phyloP scores from a whole-genome alignment of 2,113 vertebrate genomes.

The Paratilapia polleni region DNA sequence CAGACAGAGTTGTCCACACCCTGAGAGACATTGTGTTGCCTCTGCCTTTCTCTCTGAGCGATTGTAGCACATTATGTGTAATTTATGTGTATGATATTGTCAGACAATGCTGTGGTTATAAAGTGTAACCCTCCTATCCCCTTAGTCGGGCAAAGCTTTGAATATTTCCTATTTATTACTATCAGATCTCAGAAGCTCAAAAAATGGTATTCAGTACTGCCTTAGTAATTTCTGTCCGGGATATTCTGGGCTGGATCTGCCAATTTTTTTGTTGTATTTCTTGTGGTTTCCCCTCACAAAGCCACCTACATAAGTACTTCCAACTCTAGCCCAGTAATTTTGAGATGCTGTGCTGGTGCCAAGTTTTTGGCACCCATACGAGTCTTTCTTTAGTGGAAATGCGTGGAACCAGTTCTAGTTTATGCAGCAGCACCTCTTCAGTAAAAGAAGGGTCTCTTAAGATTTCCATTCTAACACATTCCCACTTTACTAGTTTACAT shows the following conservation, averaged over 20 bases:
- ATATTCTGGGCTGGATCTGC: neutral
- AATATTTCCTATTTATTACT: neutral
- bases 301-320: neutral
- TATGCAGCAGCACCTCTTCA: neutral
- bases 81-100: neutral
- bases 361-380: too few relatives aligned
- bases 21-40: neutral
- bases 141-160: neutral
- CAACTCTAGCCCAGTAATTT: neutral
- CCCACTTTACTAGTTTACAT: accelerated
- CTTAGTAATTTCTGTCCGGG: neutral
- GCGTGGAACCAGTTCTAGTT: neutral
- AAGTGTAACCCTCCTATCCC: neutral
- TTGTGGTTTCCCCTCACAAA: neutral
- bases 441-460: neutral
- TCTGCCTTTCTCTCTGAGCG: neutral
- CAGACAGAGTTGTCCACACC: neutral
- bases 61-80: too few relatives aligned
- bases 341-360: neutral
- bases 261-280: neutral
- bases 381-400: too few relatives aligned
- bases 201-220: neutral
- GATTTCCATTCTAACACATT: neutral
- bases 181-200: neutral
- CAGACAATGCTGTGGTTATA: neutral